phyloP scores from a whole-genome alignment of 2,113 vertebrate genomes.

The Brachyhypopomus occidentalis region DNA sequence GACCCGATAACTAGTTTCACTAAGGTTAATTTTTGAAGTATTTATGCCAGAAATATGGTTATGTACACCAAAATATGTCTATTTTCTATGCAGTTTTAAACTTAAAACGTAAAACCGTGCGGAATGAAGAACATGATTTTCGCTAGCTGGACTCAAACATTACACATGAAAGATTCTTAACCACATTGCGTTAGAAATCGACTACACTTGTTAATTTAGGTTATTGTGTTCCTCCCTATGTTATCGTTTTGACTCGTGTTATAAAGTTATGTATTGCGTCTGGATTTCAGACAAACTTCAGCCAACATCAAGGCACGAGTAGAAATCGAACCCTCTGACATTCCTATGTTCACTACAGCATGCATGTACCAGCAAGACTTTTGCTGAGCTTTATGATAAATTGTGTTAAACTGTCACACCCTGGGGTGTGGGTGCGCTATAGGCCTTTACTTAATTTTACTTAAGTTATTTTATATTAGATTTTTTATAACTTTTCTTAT shows the following conservation, averaged over 20 bases:
- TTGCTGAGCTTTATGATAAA: neutral
- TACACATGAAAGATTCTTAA: too few species aligned
- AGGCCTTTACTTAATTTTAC: neutral
- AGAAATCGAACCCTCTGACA: conserved; percentile 20
- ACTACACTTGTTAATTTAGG: neutral
- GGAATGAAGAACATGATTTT: conserved; percentile 13
- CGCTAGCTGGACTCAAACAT: too few species aligned
- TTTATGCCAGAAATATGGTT: neutral
- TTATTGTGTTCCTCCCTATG: too few species aligned
- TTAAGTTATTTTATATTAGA: too few species aligned
- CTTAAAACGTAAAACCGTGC: neutral
- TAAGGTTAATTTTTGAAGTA: neutral
- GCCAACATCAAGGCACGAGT: neutral
- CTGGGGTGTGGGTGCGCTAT: neutral
- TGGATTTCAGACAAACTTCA: neutral
- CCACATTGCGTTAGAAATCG: neutral
- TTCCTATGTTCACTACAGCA: conserved; percentile 11
- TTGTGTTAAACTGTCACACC: neutral
- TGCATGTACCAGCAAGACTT: neutral
- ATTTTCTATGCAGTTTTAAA: neutral
- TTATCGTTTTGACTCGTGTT: too few species aligned
- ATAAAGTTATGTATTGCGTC: too few species aligned
- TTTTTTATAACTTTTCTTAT: too few species aligned
- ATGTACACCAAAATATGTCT: neutral
- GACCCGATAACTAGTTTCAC: neutral